Evolutionary conservation across 2,888 invertebrate species (phyloP), one percentile per base, ranked within the genome.

Genomic region (Rotaria sp.): DNA sequence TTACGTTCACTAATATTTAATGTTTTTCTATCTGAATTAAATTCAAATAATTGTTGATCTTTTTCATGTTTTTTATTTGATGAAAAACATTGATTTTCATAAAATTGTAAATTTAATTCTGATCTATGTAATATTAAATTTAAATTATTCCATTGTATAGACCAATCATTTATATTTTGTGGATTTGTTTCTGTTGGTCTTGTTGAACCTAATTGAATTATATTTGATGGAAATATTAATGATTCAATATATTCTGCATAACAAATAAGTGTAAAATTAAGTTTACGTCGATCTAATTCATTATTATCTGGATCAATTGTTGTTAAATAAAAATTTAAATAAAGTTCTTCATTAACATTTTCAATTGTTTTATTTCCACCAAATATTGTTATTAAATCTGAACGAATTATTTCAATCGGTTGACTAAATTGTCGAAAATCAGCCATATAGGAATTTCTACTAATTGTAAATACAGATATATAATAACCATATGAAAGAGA

Each of bases 31-130:
- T 26, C 4, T 13, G 7, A 13, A 80, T 80, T 8, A n/a, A 45
- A 45, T 80, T 26, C 4, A 3, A 45, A n/a, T 45, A n/a, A 15
- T 45, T 24, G 3, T n/a, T 0, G 80, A 24, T 45, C n/a, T n/a
- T 80, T 45, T n/a, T 24, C 45, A 8, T 10, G 45, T 15, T 45
- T 45, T n/a, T 45, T n/a, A 41, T 80, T 45, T 10, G 75, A 13
- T 80, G 75, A 10, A 80, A 80, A 80, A 80, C 80, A 80, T 45
- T 45, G 80, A 80, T n/a, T 24, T 80, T 80, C 80, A 80, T 45
- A 45, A 45, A 80, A 21, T 5, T 80, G 26, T 15, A 80, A 15
- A 45, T 80, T 21, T 26, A n/a, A 38, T 4, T 80, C 80, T 1
- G 80, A 2, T 67, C 4, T 24, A 41, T 35, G 45, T 8, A 41